Conservation (phyloP, 2,797 vertebrate species). For the Ctenochaetus hawaiiensis region DNA sequence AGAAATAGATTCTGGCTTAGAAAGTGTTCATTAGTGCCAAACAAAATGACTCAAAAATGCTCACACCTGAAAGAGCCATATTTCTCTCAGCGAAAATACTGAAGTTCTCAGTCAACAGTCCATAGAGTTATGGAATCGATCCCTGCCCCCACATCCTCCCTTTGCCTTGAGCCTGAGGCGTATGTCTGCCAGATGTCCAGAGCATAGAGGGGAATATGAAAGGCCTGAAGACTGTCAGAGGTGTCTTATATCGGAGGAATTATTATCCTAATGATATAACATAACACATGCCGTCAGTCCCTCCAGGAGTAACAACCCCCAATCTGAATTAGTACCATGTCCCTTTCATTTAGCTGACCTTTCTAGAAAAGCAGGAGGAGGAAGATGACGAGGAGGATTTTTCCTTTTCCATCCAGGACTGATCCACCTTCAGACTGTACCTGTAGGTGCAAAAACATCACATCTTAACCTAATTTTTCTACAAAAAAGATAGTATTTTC, state of each 20-base stretch:
- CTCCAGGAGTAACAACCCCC: conserved; percentile 59
- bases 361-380: conserved; percentile 32
- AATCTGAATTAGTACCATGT: conserved; percentile 56
- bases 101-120: conserved; percentile 62
- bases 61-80: conserved; percentile 68
- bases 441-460: conserved; percentile 17
- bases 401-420: conserved; percentile 34
- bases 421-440: conserved; percentile 5
- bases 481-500: neutral
- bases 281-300: conserved; percentile 77
- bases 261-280: conserved; percentile 82
- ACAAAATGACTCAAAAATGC: conserved; percentile 32
- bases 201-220: conserved; percentile 69
- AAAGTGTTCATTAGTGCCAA: conserved; percentile 32
- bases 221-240: conserved; percentile 69
- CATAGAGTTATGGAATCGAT: conserved; percentile 68
- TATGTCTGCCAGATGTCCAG: conserved; percentile 86
- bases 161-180: conserved; percentile 60
- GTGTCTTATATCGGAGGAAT: conserved; percentile 81
- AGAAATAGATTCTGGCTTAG: conserved; percentile 42
- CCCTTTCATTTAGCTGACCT: conserved; percentile 57
- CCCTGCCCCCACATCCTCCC: conserved; percentile 75
- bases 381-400: conserved; percentile 23
- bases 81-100: conserved; percentile 53
- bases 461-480: neutral